Base-by-base conservation (phyloP, 2,113 vertebrate genomes). In the Carassius carassius region DNA sequence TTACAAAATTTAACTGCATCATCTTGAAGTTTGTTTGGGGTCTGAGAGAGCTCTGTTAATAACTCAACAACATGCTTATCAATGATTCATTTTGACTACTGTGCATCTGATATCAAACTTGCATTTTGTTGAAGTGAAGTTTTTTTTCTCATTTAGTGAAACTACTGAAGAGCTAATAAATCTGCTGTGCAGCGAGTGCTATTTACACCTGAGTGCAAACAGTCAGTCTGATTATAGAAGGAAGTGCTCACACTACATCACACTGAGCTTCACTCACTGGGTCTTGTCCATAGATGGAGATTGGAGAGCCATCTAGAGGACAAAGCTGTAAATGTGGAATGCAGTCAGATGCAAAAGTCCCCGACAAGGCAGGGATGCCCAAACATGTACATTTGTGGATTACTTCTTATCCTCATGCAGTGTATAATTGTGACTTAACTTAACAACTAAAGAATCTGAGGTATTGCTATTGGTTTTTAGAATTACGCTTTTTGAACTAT, bases 301-400 rank as follows among this genome's bases (percentile, higher is more conserved):
- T 32, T 10, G 10, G 65, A 79, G 84, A 41, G 84, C 76, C 84
- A 72, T 69, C 84, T 79, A 56, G 75, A 85, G 76, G 84, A 79
- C 47, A 62, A 54, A 56, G 12, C 21, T 78, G 21, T 41, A 70
- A 84, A 41, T 29, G 51, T 32, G 8, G 5, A 75, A 63, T 16
- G 29, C 23, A 72, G 17, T 47, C n/a, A n/a, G 54, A 19, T 69
- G 65, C 32, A 21, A 21, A 69, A 23, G 19, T 41, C 4, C 13
- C 32, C 5, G 3, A 56, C 6, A 41, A 78, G 54, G 60, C 35
- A 79, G 41, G 70, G 17, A 47, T 25, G 10, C 9, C 6, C 41
- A 47, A 37, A 37, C 32, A 19, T 25, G 11, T 12, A 65, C 23
- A 63, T 35, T 35, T 35, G 62, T 13, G 4, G 65, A 35, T 32